These are phyloP conservation scores for Tribolium castaneum DNA, from an alignment of 1,140 invertebrate genomes.

Conservation along the genomic window DNA sequence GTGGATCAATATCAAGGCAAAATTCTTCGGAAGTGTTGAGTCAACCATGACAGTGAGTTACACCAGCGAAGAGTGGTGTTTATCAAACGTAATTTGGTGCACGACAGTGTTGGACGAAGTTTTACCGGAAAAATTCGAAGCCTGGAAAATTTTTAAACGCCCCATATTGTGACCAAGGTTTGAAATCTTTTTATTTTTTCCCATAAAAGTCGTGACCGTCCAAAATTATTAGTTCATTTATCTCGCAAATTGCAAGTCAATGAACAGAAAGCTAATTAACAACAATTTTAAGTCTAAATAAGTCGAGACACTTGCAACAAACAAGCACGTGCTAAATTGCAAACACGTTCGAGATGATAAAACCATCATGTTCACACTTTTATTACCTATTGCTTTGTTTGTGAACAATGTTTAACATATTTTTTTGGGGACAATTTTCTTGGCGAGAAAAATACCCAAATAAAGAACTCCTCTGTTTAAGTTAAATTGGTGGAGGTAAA, in stretches of 20 bases:
- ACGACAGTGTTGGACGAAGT: neutral
- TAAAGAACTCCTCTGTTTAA: no score
- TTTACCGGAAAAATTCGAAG: neutral
- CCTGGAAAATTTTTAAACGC: no score
- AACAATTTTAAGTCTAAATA: neutral
- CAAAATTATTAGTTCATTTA: neutral
- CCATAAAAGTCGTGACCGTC: no score
- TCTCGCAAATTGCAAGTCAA: neutral
- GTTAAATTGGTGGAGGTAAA: no score
- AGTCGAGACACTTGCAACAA: neutral
- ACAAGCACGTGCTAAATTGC: neutral
- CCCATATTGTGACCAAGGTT: no score
- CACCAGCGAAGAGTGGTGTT: neutral
- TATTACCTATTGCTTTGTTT: neutral
- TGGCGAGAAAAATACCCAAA: no score
- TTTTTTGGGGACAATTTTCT: no score
- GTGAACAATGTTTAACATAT: no score
- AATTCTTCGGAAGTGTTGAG: neutral
- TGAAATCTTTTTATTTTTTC: no score
- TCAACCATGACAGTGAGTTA: neutral
- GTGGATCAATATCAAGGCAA: neutral
- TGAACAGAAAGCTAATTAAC: neutral
- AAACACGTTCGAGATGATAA: neutral
- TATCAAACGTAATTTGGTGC: neutral
- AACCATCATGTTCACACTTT: neutral